Evolutionary conservation across 2,797 vertebrate genomes (phyloP).

Genomic region (Oreochromis mossambicus): DNA sequence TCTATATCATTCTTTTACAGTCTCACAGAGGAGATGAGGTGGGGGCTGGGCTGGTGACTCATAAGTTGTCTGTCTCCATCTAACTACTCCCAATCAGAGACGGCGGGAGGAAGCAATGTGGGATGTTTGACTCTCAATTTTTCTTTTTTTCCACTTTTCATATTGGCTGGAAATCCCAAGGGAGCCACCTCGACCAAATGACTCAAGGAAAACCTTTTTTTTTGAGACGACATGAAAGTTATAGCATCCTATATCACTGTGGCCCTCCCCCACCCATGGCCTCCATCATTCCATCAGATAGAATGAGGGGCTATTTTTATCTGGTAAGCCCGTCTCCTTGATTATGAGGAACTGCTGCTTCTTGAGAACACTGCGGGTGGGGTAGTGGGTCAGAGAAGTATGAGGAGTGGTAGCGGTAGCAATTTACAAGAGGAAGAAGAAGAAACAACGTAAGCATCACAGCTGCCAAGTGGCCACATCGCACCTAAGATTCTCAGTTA

Average conservation of each 20-base stretch:
- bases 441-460: background rate
- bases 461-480: conserved; percentile 6
- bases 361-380: conserved; percentile 25
- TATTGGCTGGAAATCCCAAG: background rate
- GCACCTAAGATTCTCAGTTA: background rate
- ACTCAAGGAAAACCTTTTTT: background rate
- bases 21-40: conserved; percentile 26
- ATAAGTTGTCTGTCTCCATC: conserved; percentile 34
- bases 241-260: background rate
- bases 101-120: background rate
- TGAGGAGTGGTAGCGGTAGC: background rate
- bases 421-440: background rate
- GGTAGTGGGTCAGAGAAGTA: background rate
- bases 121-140: conserved; percentile 24
- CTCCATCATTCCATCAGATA: conserved; percentile 14
- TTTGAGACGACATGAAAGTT: background rate
- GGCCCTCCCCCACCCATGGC: background rate
- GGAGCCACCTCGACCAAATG: conserved; percentile 1
- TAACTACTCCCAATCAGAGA: conserved; percentile 23
- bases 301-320: conserved; percentile 30
- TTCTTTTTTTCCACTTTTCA: background rate
- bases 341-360: conserved; percentile 30
- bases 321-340: conserved; percentile 24
- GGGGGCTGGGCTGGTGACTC: conserved; percentile 52
- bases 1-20: conserved; percentile 6